phyloP scores from a whole-genome alignment of 2,797 vertebrate genomes.

The Pterois miles region DNA sequence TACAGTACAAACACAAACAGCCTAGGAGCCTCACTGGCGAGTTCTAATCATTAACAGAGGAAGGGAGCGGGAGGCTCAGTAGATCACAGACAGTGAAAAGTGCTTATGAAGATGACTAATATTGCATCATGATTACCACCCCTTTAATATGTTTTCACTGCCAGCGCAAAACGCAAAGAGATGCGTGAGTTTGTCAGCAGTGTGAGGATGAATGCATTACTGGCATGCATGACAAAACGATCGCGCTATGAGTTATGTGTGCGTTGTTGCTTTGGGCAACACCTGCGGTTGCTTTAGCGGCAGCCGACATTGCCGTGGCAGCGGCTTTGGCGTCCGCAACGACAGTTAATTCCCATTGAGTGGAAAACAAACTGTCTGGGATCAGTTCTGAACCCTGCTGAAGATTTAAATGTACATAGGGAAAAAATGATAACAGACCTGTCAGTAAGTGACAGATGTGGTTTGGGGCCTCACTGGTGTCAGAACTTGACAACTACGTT shows the following conservation, averaged over 20 bases:
- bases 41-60: conserved; percentile 82
- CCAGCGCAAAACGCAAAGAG: conserved; percentile 36
- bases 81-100: conserved; percentile 76
- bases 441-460: conserved; percentile 15
- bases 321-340: conserved; percentile 11
- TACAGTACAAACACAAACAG: conserved; percentile 67
- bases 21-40: conserved; percentile 74
- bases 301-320: conserved; percentile 18
- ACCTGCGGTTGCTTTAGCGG: conserved; percentile 31
- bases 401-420: not conserved
- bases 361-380: conserved; percentile 13
- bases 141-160: conserved; percentile 56
- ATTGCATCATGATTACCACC: conserved; percentile 62
- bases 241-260: conserved; percentile 12
- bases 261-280: conserved; percentile 19
- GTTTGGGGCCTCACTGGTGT: conserved; percentile 9
- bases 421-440: conserved; percentile 11
- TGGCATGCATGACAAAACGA: not conserved
- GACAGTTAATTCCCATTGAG: conserved; percentile 2
- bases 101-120: conserved; percentile 76
- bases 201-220: conserved; percentile 7
- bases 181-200: conserved; percentile 22
- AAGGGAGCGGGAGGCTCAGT: conserved; percentile 53
- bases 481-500: conserved; percentile 1
- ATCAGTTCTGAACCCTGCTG: not conserved